Conservation (phyloP, 2,888 invertebrate genomes). For the Pristionchus entomophagus region DNA sequence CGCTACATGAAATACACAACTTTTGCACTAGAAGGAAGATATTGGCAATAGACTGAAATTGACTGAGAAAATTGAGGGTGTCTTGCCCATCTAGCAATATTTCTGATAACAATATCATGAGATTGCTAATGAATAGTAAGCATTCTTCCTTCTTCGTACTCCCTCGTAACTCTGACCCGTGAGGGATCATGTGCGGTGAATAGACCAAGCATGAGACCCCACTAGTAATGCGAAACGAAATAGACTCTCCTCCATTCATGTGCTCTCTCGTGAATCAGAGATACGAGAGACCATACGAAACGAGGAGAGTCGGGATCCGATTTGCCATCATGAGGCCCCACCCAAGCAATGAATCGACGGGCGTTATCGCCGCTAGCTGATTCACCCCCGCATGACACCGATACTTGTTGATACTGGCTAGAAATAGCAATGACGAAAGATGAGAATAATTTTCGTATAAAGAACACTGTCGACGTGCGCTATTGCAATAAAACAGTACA, state of each 20-base stretch:
- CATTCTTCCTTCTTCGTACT: too few relatives aligned
- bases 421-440: background rate
- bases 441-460: background rate
- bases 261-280: too few relatives aligned
- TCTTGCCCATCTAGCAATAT: too few relatives aligned
- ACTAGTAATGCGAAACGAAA: background rate
- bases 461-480: too few relatives aligned
- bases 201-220: too few relatives aligned
- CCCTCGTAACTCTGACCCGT: too few relatives aligned
- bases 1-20: background rate
- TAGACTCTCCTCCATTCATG: too few relatives aligned
- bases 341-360: background rate
- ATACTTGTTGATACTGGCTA: background rate
- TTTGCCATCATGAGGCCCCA: background rate
- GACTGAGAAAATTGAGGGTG: background rate
- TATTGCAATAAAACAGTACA: background rate
- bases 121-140: too few relatives aligned
- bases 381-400: conserved; percentile 19
- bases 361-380: background rate
- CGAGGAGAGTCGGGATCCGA: too few relatives aligned
- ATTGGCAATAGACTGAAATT: background rate
- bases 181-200: too few relatives aligned
- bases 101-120: too few relatives aligned
- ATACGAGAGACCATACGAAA: too few relatives aligned
- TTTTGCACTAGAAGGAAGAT: background rate